Evolutionary conservation across 2,113 vertebrate species (phyloP).

Genomic region (Alethe castanea): DNA sequence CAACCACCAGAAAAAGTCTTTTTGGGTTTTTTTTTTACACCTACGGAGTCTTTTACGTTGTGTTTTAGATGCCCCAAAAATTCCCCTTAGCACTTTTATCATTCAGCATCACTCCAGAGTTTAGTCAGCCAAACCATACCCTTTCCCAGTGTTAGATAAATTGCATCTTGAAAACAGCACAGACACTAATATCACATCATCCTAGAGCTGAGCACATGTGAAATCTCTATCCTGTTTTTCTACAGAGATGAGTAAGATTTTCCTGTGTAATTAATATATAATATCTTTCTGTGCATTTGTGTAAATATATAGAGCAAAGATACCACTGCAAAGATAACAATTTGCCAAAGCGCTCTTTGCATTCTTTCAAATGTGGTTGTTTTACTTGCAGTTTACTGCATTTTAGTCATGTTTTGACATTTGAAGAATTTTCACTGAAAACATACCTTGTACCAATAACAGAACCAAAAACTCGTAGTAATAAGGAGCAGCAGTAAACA

Average conservation of each 20-base stretch:
- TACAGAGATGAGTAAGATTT: slow-evolving; percentile 79
- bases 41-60: slow-evolving; percentile 53
- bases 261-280: slow-evolving; percentile 70
- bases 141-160: slow-evolving; percentile 75
- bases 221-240: slow-evolving; percentile 74
- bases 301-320: slow-evolving; percentile 49
- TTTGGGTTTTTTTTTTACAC: slow-evolving; percentile 63
- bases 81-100: slow-evolving; percentile 76
- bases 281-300: slow-evolving; percentile 51
- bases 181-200: slow-evolving; percentile 60
- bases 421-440: slow-evolving; percentile 23
- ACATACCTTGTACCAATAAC: background rate
- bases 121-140: slow-evolving; percentile 80
- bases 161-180: slow-evolving; percentile 73
- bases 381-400: background rate
- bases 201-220: slow-evolving; percentile 53
- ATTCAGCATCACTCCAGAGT: slow-evolving; percentile 68
- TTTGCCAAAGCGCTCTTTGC: background rate
- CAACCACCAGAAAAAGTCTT: slow-evolving; percentile 35
- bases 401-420: slow-evolving; percentile 31
- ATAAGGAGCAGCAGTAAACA: background rate
- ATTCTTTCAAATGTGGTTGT: slow-evolving; percentile 27
- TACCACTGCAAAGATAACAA: slow-evolving; percentile 24
- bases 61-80: slow-evolving; percentile 68
- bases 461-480: background rate